These are phyloP conservation scores for Neopelma chrysocephalum DNA, from an alignment of 2,797 vertebrate genomes.

Conservation along the genomic window DNA sequence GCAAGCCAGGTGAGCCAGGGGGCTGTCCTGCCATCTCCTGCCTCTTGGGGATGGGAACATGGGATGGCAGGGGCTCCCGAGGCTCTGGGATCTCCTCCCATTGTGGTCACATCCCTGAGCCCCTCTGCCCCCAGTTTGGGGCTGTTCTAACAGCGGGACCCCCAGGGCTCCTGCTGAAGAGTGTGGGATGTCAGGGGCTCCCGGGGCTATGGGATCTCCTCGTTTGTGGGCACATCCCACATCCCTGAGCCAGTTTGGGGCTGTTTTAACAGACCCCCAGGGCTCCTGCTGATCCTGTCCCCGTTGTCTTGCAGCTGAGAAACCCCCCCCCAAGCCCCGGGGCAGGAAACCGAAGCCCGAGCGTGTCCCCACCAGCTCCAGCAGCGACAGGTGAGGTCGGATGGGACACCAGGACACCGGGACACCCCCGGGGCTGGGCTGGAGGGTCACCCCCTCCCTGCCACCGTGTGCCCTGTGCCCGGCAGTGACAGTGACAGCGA, in stretches of 20 bases:
- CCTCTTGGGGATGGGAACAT: rapidly evolving
- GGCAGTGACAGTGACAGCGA: slow-evolving; percentile 83
- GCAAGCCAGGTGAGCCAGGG: slow-evolving; percentile 85
- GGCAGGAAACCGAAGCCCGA: slow-evolving; percentile 87
- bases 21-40: background rate
- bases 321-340: slow-evolving; percentile 87
- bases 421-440: background rate
- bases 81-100: background rate
- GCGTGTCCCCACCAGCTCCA: slow-evolving; percentile 81
- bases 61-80: background rate
- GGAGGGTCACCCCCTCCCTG: background rate
- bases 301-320: slow-evolving; percentile 72
- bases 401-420: background rate
- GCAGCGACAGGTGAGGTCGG: slow-evolving; percentile 89
- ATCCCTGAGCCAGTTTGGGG: rapidly evolving
- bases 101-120: background rate
- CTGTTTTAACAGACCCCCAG: background rate
- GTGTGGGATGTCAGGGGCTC: background rate
- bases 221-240: background rate
- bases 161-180: background rate
- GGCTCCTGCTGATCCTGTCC: background rate
- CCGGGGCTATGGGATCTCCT: too few relatives aligned
- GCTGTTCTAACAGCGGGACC: background rate
- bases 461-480: background rate
- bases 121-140: rapidly evolving